phyloP scores from a whole-genome alignment of 2,888 invertebrate species.

The Volucella inanis region DNA sequence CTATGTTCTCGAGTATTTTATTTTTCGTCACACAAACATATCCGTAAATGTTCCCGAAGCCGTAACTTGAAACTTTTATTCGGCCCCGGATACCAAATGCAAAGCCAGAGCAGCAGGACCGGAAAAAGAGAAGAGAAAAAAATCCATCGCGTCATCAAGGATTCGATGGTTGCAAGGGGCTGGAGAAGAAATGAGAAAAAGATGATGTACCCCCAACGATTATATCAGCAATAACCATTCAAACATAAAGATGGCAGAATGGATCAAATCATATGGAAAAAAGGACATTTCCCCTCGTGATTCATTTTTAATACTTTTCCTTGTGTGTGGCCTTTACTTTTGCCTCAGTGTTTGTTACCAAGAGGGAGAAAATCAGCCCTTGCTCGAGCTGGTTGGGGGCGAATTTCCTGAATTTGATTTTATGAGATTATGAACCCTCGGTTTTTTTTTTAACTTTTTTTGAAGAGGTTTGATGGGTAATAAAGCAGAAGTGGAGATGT shows the following conservation, averaged over 20 bases:
- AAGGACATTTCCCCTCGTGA: conserved; percentile 33
- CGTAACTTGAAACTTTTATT: conserved; percentile 5
- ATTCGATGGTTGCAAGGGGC: not conserved
- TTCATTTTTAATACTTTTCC: conserved; percentile 32
- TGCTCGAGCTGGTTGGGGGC: not conserved
- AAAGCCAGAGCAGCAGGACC: not conserved
- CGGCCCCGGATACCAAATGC: not conserved
- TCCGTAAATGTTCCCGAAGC: conserved; percentile 4
- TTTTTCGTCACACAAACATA: conserved; percentile 4
- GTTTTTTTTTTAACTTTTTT: not conserved
- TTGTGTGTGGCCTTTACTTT: not conserved
- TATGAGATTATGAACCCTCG: conserved; percentile 24
- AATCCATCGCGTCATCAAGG: not conserved
- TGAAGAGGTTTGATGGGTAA: not conserved
- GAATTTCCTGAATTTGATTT: conserved; percentile 27
- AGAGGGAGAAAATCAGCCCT: no score
- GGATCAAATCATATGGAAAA: conserved; percentile 46
- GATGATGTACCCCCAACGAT: conserved; percentile 25
- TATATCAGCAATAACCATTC: conserved; percentile 46
- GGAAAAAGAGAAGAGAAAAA: not conserved
- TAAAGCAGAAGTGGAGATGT: not conserved
- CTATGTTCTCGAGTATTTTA: not conserved
- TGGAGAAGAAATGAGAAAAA: not conserved
- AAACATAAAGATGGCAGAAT: conserved; percentile 37
- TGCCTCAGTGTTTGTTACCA: not conserved